These are phyloP conservation scores for Phrynocephalus vlangalii DNA, from an alignment of 2,797 vertebrate species.

Conservation along the genomic window DNA sequence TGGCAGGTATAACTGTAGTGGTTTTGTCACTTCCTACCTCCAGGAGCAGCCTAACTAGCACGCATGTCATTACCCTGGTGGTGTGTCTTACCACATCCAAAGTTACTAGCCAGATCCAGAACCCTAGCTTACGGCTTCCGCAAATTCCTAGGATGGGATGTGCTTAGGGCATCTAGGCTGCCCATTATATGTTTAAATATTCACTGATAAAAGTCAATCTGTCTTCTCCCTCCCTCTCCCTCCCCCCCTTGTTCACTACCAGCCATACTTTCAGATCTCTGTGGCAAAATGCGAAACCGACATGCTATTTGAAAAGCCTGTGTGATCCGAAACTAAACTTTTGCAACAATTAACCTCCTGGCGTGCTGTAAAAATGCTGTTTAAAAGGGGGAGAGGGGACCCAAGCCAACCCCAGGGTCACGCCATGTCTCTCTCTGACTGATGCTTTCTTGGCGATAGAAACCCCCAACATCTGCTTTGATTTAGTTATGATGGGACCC, in stretches of 20 bases:
- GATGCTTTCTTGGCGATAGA: conserved; percentile 88
- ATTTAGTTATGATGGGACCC: conserved; percentile 85
- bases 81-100: too few relatives aligned
- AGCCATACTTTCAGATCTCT: conserved; percentile 69
- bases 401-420: conserved; percentile 60
- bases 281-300: conserved; percentile 70
- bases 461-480: conserved; percentile 90
- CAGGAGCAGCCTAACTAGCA: too few relatives aligned
- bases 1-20: too few relatives aligned
- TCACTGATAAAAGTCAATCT: conserved; percentile 29
- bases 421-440: conserved; percentile 56
- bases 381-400: conserved; percentile 54
- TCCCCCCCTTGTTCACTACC: conserved; percentile 14
- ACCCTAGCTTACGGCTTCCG: too few relatives aligned
- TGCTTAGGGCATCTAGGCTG: too few relatives aligned
- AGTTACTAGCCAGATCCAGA: too few relatives aligned
- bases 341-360: conserved; percentile 73
- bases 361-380: conserved; percentile 61
- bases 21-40: too few relatives aligned
- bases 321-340: conserved; percentile 77
- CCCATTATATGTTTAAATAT: too few relatives aligned
- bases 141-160: too few relatives aligned
- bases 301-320: conserved; percentile 76
- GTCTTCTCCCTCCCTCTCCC: conserved; percentile 39
- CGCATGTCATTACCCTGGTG: too few relatives aligned